phyloP scores from a whole-genome alignment of 2,888 invertebrate genomes.

The Cremastobaeus sp. region DNA sequence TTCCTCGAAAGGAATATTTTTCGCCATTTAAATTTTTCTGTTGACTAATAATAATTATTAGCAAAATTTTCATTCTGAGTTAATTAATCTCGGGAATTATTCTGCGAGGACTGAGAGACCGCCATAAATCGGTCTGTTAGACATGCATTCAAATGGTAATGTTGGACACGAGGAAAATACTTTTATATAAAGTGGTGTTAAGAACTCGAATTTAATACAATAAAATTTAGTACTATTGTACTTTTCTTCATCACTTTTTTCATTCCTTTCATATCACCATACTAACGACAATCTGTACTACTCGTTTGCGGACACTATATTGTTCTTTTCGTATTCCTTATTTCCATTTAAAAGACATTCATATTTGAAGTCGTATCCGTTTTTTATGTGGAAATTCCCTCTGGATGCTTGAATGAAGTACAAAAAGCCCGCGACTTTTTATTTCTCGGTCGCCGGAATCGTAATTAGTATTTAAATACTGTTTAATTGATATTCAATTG shows the following conservation, averaged over 20 bases:
- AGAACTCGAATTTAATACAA: conserved; percentile 40
- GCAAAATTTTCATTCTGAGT: too few species aligned
- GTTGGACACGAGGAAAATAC: conserved; percentile 70
- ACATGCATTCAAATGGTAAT: conserved; percentile 74
- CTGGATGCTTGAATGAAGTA: conserved; percentile 22
- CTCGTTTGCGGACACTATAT: conserved; percentile 35
- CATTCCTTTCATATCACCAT: conserved; percentile 37
- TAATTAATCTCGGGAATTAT: too few species aligned
- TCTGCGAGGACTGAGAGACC: conserved; percentile 46
- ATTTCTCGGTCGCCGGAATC: not conserved
- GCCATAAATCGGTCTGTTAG: conserved; percentile 69
- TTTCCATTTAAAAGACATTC: conserved; percentile 69
- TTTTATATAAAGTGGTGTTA: conserved; percentile 64
- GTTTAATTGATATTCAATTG: too few species aligned
- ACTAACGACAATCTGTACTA: conserved; percentile 40
- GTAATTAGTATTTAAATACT: too few species aligned
- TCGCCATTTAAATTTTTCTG: too few species aligned
- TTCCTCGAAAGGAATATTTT: too few species aligned
- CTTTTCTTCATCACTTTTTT: conserved; percentile 29
- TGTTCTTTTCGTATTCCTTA: conserved; percentile 63
- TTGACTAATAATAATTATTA: too few species aligned
- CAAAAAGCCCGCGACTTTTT: not conserved
- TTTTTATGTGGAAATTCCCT: conserved; percentile 30
- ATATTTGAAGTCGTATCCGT: conserved; percentile 67
- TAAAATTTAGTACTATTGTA: conserved; percentile 38